Evolutionary conservation across 2,113 vertebrate species (phyloP).

Genomic region (Neotragus moschatus): DNA sequence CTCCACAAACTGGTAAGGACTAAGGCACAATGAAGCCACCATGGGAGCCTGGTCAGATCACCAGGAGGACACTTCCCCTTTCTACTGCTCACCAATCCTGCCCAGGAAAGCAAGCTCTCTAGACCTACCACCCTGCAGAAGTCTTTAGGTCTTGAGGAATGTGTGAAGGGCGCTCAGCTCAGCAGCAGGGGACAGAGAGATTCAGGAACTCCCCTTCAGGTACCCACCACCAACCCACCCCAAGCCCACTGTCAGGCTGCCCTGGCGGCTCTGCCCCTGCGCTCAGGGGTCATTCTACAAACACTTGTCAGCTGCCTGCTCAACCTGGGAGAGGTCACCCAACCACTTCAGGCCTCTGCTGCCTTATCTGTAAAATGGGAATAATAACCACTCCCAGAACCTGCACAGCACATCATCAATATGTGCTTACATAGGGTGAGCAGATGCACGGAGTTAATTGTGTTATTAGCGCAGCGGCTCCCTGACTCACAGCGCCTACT

Average conservation of each 20-base stretch:
- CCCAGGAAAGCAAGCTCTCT: background rate
- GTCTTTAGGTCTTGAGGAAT: background rate
- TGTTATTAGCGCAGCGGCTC: background rate
- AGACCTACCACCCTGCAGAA: background rate
- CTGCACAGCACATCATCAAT: accelerated
- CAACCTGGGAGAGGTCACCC: background rate
- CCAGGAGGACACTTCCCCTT: background rate
- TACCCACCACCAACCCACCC: background rate
- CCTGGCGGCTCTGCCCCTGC: background rate
- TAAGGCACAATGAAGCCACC: background rate
- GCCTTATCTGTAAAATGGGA: background rate
- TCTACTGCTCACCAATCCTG: background rate
- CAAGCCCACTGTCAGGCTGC: background rate
- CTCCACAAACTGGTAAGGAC: too few species aligned
- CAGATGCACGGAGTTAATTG: background rate
- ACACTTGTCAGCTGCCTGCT: background rate
- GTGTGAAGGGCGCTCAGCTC: background rate
- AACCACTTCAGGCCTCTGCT: background rate
- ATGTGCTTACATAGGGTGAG: background rate
- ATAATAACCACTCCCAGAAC: background rate
- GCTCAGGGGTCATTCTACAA: background rate
- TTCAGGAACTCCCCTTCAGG: background rate
- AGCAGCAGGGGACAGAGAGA: background rate
- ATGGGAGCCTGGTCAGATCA: background rate
- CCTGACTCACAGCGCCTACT: conserved; percentile 41